Percentiles rank a stretch among this genome's conserved stretches.
These are phyloP conservation scores for Montipora sp. DNA, from an alignment of 64 coral and sea anemone genomes.

Conservation along the genomic window DNA sequence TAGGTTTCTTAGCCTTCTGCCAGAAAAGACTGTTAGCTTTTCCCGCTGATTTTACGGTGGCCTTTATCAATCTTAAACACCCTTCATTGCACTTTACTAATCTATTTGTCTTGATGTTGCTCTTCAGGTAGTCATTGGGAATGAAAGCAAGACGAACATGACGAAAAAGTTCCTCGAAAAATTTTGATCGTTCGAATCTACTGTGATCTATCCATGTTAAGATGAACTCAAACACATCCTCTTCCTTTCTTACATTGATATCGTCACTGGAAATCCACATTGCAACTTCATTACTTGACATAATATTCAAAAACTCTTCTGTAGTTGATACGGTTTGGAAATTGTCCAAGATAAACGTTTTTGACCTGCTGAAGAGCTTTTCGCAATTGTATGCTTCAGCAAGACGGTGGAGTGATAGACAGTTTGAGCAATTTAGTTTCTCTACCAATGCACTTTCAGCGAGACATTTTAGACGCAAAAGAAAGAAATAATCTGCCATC, in stretches of 20 bases:
- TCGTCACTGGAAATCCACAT: constrained; percentile 33
- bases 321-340: not conserved
- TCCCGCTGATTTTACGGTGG: not conserved
- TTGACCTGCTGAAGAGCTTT: not conserved
- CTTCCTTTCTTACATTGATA: not conserved
- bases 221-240: constrained; percentile 1
- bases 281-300: not conserved
- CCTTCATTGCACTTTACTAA: not conserved
- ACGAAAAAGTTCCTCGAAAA: constrained; percentile 9
- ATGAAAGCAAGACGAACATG: not conserved
- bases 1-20: not conserved
- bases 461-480: not conserved
- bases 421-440: constrained; percentile 2
- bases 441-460: not conserved
- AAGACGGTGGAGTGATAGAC: not conserved
- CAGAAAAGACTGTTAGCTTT: not conserved
- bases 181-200: not conserved
- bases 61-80: not conserved
- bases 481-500: constrained; percentile 2
- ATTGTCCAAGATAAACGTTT: not conserved
- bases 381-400: not conserved
- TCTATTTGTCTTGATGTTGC: not conserved
- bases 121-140: not conserved
- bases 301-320: constrained; percentile 12
- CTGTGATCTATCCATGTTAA: not conserved